phyloP scores from a whole-genome alignment of 2,797 vertebrate species.

The Meriones psammophilus region DNA sequence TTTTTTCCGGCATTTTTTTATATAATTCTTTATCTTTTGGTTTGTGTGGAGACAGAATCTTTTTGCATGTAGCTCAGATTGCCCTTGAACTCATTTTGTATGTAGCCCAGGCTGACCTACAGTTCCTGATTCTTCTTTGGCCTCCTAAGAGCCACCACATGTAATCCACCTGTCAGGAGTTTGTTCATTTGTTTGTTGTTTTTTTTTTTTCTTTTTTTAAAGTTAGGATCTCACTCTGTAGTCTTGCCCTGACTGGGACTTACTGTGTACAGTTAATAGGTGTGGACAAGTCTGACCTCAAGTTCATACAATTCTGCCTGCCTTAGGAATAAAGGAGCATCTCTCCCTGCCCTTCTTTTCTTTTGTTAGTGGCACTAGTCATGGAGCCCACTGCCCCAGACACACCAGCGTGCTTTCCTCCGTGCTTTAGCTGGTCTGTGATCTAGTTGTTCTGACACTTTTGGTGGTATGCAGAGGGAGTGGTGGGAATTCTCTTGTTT shows the following conservation, averaged over 20 bases:
- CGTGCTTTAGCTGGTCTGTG: not conserved
- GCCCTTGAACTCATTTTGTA: not conserved
- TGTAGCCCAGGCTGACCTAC: not conserved
- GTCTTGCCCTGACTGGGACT: not conserved
- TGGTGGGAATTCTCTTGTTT: not conserved
- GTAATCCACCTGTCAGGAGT: not conserved
- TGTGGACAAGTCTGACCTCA: no score
- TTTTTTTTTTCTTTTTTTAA: not conserved
- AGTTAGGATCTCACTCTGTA: not conserved
- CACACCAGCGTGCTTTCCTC: not conserved
- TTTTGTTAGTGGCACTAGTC: not conserved
- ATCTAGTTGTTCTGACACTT: not conserved
- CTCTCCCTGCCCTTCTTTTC: not conserved
- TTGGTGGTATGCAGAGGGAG: not conserved
- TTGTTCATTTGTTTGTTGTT: no score
- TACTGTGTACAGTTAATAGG: not conserved
- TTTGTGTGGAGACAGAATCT: not conserved
- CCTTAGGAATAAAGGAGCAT: not conserved
- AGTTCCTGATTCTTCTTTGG: not conserved
- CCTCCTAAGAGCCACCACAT: not conserved
- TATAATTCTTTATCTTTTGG: not conserved
- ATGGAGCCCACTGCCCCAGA: not conserved
- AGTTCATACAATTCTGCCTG: not conserved
- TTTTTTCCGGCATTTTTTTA: not conserved
- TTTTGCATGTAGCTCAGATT: not conserved